Percentiles rank a stretch among this genome's conserved stretches.
Conservation (phyloP, 2,113 vertebrate species). For the Rhinopomastus cyanomelas region DNA sequence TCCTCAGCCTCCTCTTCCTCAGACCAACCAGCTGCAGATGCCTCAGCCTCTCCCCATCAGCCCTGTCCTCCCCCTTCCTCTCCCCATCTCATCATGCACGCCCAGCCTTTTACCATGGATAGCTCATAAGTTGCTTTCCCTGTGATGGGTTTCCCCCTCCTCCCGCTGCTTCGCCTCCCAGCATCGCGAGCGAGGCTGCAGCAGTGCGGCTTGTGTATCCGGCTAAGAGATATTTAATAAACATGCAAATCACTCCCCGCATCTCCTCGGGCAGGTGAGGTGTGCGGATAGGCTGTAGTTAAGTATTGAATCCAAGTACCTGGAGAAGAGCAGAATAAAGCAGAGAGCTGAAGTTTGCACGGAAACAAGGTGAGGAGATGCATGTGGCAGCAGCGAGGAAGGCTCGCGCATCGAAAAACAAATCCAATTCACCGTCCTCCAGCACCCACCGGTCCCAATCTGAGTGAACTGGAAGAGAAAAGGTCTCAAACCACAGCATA, state of each 20-base stretch:
- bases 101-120: not conserved
- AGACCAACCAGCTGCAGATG: too few species aligned
- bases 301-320: constrained; percentile 58
- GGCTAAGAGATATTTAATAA: constrained; percentile 78
- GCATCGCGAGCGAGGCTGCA: not conserved
- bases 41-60: too few species aligned
- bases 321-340: not conserved
- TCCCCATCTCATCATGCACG: not conserved
- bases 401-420: not conserved
- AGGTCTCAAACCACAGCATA: not conserved
- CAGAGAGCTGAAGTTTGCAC: not conserved
- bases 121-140: not conserved
- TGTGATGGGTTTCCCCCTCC: not conserved
- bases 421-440: accelerated
- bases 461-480: not conserved
- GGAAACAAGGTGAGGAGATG: not conserved
- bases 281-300: not conserved
- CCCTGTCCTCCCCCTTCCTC: too few species aligned
- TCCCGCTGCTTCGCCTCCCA: not conserved
- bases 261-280: constrained; percentile 75
- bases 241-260: constrained; percentile 73
- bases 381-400: accelerated
- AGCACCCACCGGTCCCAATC: not conserved
- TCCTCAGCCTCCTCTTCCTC: too few species aligned
- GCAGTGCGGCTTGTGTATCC: constrained; percentile 59